Conservation (phyloP, 2,113 vertebrate genomes). For the Actenoides lindsayi region DNA sequence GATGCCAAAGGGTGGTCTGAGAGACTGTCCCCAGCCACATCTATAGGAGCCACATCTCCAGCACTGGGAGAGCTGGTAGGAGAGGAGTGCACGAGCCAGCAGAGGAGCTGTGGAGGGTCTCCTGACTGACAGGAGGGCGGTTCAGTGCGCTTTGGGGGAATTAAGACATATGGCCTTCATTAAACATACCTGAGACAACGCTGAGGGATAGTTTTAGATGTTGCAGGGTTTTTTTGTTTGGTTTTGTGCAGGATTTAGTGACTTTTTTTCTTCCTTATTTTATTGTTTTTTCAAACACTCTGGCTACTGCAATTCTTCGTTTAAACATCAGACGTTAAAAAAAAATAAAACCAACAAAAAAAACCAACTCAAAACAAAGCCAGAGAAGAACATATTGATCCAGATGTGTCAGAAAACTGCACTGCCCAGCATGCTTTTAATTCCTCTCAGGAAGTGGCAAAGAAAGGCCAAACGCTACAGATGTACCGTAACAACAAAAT, state of each 20-base stretch:
- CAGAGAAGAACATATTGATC: background rate
- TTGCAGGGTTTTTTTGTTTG: background rate
- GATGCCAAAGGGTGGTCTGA: background rate
- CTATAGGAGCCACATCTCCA: background rate
- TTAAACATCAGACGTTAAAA: background rate
- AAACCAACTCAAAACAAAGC: background rate
- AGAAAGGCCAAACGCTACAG: background rate
- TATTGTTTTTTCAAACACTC: background rate
- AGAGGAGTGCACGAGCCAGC: background rate
- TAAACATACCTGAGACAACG: background rate
- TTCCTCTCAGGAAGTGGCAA: background rate
- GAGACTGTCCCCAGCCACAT: background rate
- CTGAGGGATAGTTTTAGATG: background rate
- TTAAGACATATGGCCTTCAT: background rate
- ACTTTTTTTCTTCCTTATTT: background rate
- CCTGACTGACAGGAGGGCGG: too few relatives aligned
- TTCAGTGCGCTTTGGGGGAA: constrained; percentile 3
- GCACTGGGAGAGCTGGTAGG: background rate
- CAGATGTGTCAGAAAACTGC: background rate
- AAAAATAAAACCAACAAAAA: background rate
- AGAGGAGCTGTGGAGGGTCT: background rate
- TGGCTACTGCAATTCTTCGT: background rate
- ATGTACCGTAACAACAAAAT: background rate
- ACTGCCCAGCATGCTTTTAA: background rate
- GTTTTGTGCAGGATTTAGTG: background rate